These are phyloP conservation scores for Hylyphantes graminicola DNA, from an alignment of 1,140 invertebrate genomes.

Conservation along the genomic window DNA sequence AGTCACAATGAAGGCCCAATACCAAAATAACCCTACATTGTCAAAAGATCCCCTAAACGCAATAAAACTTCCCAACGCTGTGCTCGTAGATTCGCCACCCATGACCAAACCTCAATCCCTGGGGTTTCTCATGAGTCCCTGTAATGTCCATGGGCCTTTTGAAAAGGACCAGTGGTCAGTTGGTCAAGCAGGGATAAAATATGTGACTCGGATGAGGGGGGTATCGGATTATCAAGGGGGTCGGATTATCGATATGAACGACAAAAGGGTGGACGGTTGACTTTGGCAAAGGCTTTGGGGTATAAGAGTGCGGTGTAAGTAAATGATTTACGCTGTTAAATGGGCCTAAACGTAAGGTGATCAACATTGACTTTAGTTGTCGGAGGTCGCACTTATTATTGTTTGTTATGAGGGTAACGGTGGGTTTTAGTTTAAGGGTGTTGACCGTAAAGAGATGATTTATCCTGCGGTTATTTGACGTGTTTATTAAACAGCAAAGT, in stretches of 20 bases:
- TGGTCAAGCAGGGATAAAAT: slow-evolving; percentile 59
- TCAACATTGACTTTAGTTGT: background rate
- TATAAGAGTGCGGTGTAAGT: slow-evolving; percentile 6
- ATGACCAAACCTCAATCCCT: background rate
- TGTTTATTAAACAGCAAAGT: too few relatives aligned
- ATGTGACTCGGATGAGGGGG: slow-evolving; percentile 19
- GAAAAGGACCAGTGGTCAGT: slow-evolving; percentile 45
- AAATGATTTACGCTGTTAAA: slow-evolving; percentile 25
- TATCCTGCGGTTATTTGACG: too few relatives aligned
- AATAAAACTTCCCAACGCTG: slow-evolving; percentile 37
- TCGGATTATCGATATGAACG: slow-evolving; percentile 17
- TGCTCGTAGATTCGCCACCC: slow-evolving; percentile 26
- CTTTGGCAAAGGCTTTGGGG: background rate
- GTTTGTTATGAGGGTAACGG: background rate
- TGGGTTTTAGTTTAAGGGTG: background rate
- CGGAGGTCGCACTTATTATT: background rate
- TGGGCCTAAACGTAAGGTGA: slow-evolving; percentile 25
- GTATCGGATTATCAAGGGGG: background rate
- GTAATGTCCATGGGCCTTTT: slow-evolving; percentile 34
- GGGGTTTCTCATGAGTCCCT: slow-evolving; percentile 5
- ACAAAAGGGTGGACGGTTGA: background rate
- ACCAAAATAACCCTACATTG: too few relatives aligned
- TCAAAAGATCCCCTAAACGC: background rate
- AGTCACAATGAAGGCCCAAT: background rate
- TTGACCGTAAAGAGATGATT: too few relatives aligned